These are phyloP conservation scores for Lacerta viridis DNA, from an alignment of 2,797 vertebrate genomes.

Conservation along the genomic window DNA sequence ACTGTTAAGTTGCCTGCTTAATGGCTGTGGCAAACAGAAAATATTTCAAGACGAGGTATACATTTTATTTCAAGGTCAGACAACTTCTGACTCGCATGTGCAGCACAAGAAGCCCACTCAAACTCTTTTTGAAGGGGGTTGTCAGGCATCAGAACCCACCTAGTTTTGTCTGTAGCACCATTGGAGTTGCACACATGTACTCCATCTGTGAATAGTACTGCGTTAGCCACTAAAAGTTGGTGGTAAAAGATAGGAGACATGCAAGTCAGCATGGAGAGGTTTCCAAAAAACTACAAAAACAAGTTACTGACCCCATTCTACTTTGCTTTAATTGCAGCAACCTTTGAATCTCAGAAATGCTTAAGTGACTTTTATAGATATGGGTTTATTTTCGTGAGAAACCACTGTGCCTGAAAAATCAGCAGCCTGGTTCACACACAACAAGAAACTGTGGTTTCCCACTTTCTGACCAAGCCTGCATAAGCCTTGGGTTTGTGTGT, in stretches of 20 bases:
- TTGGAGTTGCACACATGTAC: no score
- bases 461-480: neutral
- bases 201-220: neutral
- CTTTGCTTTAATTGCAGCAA: neutral
- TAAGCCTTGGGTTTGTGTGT: neutral
- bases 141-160: no score
- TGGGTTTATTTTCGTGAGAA: neutral
- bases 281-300: neutral
- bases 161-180: no score
- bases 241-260: neutral
- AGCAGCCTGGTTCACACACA: neutral
- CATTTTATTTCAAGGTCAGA: neutral
- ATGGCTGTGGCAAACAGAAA: neutral
- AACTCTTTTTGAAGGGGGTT: no score
- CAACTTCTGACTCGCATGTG: neutral
- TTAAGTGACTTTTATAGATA: neutral
- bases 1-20: neutral
- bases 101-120: neutral
- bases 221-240: neutral
- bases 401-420: neutral
- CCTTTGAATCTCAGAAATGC: neutral
- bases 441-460: neutral
- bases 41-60: neutral
- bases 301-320: neutral
- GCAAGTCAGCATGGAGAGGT: neutral